phyloP scores from a whole-genome alignment of 30 jellyfish, hydroid and myxozoan genomes.

The Turritopsis dohrnii region DNA sequence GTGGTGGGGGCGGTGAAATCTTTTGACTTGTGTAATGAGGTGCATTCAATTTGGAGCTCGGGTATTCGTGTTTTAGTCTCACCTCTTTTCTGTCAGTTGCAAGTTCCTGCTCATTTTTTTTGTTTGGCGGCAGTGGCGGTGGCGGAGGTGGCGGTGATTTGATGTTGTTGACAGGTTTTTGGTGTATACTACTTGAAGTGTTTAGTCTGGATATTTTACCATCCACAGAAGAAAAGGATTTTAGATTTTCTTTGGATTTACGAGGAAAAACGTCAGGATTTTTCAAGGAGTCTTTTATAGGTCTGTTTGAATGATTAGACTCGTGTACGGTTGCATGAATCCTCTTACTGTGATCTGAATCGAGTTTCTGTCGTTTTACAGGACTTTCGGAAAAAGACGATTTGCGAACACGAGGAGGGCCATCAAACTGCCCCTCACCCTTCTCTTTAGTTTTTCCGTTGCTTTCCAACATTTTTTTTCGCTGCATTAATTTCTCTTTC shows the following conservation, averaged over 20 bases:
- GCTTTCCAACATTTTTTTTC: background rate
- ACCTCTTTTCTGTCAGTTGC: background rate
- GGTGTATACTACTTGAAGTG: background rate
- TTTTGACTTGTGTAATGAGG: constrained; percentile 2
- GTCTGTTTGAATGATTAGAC: background rate
- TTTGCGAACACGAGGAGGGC: constrained; percentile 27
- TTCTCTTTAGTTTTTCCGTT: constrained; percentile 8
- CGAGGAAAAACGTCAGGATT: background rate
- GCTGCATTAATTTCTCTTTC: constrained; percentile 9
- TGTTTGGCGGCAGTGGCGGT: background rate
- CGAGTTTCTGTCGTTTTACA: constrained; percentile 52
- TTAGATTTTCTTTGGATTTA: background rate
- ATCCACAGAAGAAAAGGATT: background rate
- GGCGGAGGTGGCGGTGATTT: constrained; percentile 23
- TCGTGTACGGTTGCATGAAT: background rate
- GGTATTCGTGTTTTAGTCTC: background rate
- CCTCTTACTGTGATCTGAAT: constrained; percentile 19
- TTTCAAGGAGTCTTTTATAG: background rate
- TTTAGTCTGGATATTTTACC: background rate
- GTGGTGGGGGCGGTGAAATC: constrained; percentile 20
- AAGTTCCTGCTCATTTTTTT: background rate
- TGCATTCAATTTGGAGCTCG: constrained; percentile 1
- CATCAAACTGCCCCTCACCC: background rate
- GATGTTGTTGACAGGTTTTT: background rate
- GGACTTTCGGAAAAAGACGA: constrained; percentile 51